Evolutionary conservation across 2,888 invertebrate genomes (phyloP).

Genomic region (Atherix ibis): DNA sequence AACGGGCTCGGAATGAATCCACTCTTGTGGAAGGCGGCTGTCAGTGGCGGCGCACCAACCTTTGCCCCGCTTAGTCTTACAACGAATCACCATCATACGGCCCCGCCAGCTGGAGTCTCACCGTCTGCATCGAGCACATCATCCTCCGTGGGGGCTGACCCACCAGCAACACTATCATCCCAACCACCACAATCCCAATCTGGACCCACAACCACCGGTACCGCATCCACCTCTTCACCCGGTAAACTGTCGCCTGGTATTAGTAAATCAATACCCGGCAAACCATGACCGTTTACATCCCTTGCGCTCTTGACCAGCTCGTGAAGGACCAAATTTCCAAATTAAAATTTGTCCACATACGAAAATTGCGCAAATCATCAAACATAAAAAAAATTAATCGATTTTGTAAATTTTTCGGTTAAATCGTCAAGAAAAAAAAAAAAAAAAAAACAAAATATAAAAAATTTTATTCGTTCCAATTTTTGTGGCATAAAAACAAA

Average conservation of each 20-base stretch:
- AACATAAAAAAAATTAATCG: too few relatives aligned
- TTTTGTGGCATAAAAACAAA: too few relatives aligned
- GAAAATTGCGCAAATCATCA: too few relatives aligned
- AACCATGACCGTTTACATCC: conserved; percentile 10
- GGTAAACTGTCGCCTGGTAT: conserved; percentile 29
- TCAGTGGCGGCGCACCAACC: conserved; percentile 25
- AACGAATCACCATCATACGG: conserved; percentile 23
- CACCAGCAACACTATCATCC: conserved; percentile 19
- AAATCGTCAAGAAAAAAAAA: too few relatives aligned
- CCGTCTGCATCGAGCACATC: conserved; percentile 37
- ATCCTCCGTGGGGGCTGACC: conserved; percentile 29
- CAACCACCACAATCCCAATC: conserved; percentile 14
- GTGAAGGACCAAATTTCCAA: conserved; percentile 23
- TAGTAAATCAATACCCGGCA: conserved; percentile 16
- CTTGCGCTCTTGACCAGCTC: conserved; percentile 23
- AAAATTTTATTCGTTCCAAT: too few relatives aligned
- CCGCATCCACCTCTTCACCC: conserved; percentile 27
- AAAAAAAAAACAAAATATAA: too few relatives aligned
- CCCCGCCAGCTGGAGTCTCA: conserved; percentile 34
- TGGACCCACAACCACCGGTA: conserved; percentile 23
- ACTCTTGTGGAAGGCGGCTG: conserved; percentile 30
- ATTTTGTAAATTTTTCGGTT: too few relatives aligned
- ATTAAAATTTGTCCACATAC: neutral
- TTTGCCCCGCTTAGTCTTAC: conserved; percentile 32
- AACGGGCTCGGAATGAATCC: conserved; percentile 33